phyloP scores from a whole-genome alignment of 2,113 vertebrate genomes.

The Oceanites oceanicus region DNA sequence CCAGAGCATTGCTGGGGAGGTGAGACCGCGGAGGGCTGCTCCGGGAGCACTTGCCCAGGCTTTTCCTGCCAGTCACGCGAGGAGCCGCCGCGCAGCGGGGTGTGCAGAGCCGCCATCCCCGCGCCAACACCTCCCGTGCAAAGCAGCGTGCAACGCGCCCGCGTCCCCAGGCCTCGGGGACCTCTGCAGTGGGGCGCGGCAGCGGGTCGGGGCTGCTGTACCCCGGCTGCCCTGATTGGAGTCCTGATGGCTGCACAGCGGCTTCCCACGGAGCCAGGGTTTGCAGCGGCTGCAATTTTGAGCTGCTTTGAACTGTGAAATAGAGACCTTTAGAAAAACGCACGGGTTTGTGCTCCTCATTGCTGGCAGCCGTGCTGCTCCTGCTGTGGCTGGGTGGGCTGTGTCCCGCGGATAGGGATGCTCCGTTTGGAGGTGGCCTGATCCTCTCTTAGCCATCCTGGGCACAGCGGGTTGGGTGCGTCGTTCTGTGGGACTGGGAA shows the following conservation, averaged over 20 bases:
- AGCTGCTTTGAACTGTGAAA: background rate
- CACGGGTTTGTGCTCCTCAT: background rate
- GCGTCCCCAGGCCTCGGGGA: background rate
- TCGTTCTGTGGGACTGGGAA: background rate
- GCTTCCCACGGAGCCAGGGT: background rate
- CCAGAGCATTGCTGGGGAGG: background rate
- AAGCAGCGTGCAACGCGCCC: accelerated
- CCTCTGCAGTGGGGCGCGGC: background rate
- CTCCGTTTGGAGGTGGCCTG: accelerated
- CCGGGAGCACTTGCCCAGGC: background rate
- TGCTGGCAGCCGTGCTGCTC: background rate
- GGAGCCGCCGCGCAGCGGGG: accelerated
- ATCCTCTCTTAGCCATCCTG: background rate
- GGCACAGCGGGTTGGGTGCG: background rate
- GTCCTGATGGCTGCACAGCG: background rate
- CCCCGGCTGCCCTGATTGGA: background rate
- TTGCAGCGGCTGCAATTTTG: background rate
- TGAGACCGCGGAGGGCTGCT: background rate
- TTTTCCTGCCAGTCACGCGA: background rate
- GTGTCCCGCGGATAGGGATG: accelerated
- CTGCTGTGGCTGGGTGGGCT: background rate
- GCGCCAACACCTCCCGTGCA: background rate
- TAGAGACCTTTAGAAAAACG: background rate
- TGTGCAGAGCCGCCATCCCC: background rate
- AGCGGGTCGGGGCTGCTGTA: accelerated